phyloP scores from a whole-genome alignment of 1,140 invertebrate genomes.

The Battus philenor region DNA sequence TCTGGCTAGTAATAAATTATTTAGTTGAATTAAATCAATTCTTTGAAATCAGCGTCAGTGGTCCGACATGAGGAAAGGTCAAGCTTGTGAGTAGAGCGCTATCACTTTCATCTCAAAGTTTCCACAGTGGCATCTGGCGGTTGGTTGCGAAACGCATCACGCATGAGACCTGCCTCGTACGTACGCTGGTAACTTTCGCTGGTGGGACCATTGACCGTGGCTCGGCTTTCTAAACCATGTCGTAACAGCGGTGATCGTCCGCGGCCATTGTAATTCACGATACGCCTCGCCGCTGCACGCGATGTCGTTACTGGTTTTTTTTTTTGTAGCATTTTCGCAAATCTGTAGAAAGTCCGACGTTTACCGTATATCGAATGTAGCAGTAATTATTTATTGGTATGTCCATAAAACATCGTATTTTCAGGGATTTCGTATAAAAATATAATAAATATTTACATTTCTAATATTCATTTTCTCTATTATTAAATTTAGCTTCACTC shows the following conservation, averaged over 20 bases:
- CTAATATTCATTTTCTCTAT: no score
- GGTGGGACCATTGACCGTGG: slow-evolving; percentile 65
- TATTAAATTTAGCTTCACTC: background rate
- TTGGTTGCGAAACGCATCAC: slow-evolving; percentile 45
- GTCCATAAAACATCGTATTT: no score
- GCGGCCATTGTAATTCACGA: slow-evolving; percentile 66
- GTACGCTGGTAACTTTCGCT: slow-evolving; percentile 59
- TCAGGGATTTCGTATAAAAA: no score
- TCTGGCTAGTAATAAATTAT: no score
- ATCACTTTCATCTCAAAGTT: slow-evolving; percentile 46
- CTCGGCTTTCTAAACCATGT: slow-evolving; percentile 69
- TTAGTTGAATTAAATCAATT: no score
- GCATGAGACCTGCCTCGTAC: slow-evolving; percentile 42
- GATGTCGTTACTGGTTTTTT: slow-evolving; percentile 50
- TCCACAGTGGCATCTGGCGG: slow-evolving; percentile 19
- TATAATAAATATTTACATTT: no score
- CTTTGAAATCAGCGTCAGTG: no score
- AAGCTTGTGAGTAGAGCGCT: slow-evolving; percentile 21
- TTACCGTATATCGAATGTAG: background rate
- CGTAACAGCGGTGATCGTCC: slow-evolving; percentile 63
- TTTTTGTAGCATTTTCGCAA: slow-evolving; percentile 59
- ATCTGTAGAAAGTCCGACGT: slow-evolving; percentile 53
- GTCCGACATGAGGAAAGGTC: slow-evolving; percentile 13
- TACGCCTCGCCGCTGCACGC: slow-evolving; percentile 60
- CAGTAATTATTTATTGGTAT: no score